Evolutionary conservation across 2,888 invertebrate genomes (phyloP).

Genomic region (Macaria notata): DNA sequence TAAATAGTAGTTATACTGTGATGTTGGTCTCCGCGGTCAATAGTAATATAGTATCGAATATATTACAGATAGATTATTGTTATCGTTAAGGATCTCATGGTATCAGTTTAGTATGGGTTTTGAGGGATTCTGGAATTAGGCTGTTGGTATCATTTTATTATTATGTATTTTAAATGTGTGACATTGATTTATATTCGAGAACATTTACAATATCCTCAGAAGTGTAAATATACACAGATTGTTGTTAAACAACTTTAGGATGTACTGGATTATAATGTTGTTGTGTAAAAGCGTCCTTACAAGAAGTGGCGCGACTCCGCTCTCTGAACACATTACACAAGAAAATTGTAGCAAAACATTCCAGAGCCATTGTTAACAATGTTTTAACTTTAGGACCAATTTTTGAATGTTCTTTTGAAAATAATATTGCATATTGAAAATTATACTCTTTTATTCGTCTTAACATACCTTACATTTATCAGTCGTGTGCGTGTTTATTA

Average conservation of each 20-base stretch:
- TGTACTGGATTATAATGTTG: slow-evolving; percentile 40
- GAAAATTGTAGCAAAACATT: slow-evolving; percentile 71
- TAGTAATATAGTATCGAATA: slow-evolving; percentile 79
- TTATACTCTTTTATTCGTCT: slow-evolving; percentile 48
- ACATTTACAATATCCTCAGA: slow-evolving; percentile 27
- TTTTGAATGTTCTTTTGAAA: slow-evolving; percentile 82
- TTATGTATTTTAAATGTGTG: slow-evolving; percentile 44
- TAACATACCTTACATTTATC: slow-evolving; percentile 27
- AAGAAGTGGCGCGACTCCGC: slow-evolving; percentile 42
- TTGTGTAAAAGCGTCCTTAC: slow-evolving; percentile 26
- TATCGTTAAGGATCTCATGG: slow-evolving; percentile 81
- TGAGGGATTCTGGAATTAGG: slow-evolving; percentile 73
- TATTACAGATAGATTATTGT: slow-evolving; percentile 73
- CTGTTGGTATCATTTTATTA: slow-evolving; percentile 63
- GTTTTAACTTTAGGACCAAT: slow-evolving; percentile 82
- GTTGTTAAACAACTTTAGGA: slow-evolving; percentile 57
- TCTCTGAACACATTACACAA: slow-evolving; percentile 66
- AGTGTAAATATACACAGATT: slow-evolving; percentile 33
- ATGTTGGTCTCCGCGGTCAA: slow-evolving; percentile 80
- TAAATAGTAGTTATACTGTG: slow-evolving; percentile 78
- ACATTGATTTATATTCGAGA: slow-evolving; percentile 33
- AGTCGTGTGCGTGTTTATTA: slow-evolving; percentile 34
- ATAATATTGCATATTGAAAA: slow-evolving; percentile 80
- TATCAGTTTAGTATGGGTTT: slow-evolving; percentile 68
- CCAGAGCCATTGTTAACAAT: slow-evolving; percentile 82